Evolutionary conservation across 1,140 invertebrate species (phyloP), one percentile per base, ranked within the genome.

Genomic region (Drosophila bipectinata): DNA sequence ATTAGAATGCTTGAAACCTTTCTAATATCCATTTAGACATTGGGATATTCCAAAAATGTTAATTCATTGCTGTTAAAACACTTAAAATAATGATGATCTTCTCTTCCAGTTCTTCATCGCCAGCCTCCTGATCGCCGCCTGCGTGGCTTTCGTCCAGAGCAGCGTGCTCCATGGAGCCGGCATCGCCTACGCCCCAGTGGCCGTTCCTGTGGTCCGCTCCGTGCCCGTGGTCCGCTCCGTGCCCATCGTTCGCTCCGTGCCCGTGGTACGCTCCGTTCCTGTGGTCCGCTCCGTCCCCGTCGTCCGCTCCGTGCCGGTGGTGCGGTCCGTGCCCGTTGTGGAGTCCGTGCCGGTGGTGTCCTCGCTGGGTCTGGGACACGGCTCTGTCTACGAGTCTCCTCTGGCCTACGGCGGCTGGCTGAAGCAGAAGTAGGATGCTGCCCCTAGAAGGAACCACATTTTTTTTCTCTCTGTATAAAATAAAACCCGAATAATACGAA

Each of bases 381-480:
- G 26, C 15, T 12, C 72, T 14, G 57, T 63, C 61, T 85, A 87
- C 60, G 82, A 72, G 21, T 32, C 74, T 26, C 82, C 82, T 2
- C 66, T 87, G 34, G 47, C 82, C 81, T 81, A 87, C 18, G 78
- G 83, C 37, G 82, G 82, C 18, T 75, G 69, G 61, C 47, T 87
- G 59, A 87, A 87, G 49, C 58, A 87, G 48, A 88, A 87, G 62
- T 76, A 88, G 24, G 24, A 61, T 48, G 12, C 12, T 9, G 1
- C 8, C 15, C 15, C 15, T 14, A 26, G 18, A 18, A 12, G 44
- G 44, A 18, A 15, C n/a, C 0, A 30, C 6, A 21, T n/a, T 53
- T 58, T 52, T 49, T 63, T 37, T 55, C 44, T 52, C 3, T 51
- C 21, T 18, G 32, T 18, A 28, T n/a, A 28, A 63, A 32, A 24